phyloP scores from a whole-genome alignment of 2,113 vertebrate species.

The Elaphurus davidianus region DNA sequence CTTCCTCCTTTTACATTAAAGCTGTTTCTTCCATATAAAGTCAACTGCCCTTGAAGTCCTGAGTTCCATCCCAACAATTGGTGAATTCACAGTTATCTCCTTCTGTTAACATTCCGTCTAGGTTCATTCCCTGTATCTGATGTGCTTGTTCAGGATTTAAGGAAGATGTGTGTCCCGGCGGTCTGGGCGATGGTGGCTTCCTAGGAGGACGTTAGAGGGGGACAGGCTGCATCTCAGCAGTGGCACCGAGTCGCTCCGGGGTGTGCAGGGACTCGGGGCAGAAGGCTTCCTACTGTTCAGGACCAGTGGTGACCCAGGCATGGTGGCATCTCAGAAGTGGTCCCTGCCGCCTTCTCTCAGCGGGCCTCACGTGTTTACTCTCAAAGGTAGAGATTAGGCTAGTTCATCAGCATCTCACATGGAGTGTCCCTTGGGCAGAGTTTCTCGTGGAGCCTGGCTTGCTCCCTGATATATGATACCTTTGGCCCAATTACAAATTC shows the following conservation, averaged over 20 bases:
- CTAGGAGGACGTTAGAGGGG: background rate
- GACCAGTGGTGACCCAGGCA: background rate
- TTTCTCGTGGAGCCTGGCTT: background rate
- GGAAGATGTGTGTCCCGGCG: background rate
- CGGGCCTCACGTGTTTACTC: rapidly evolving
- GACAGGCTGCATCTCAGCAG: background rate
- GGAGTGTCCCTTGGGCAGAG: background rate
- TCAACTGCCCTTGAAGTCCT: background rate
- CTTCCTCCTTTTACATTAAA: background rate
- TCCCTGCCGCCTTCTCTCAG: background rate
- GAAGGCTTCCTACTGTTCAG: background rate
- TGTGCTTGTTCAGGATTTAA: background rate
- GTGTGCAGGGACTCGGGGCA: background rate
- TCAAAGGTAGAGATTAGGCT: background rate
- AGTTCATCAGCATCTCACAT: background rate
- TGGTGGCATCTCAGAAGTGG: background rate
- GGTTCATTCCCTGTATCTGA: background rate
- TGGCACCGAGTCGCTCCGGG: background rate
- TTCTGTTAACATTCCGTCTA: background rate
- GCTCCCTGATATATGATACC: background rate
- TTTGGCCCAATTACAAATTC: background rate
- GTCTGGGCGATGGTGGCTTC: background rate
- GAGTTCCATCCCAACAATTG: background rate
- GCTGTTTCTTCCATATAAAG: background rate
- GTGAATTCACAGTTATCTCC: background rate